phyloP scores from a whole-genome alignment of 2,113 vertebrate genomes.

The Oreotrochilus melanogaster region DNA sequence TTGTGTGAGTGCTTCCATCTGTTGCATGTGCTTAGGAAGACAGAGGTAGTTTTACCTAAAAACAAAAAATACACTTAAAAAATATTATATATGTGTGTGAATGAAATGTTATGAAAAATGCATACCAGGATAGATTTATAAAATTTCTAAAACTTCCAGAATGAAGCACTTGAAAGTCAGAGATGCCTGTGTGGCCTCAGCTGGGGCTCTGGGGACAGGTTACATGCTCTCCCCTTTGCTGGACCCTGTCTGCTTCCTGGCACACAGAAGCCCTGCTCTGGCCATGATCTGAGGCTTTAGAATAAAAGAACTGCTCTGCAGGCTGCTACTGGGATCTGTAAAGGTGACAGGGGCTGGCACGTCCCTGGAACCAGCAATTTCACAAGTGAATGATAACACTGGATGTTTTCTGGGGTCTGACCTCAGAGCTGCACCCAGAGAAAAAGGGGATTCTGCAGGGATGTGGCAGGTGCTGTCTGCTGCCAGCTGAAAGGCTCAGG shows the following conservation, averaged over 20 bases:
- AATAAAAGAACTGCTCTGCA: neutral
- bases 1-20: neutral
- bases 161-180: neutral
- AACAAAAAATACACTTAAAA: neutral
- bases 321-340: neutral
- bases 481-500: neutral
- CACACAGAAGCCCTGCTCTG: neutral
- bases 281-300: neutral
- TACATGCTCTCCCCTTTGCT: neutral
- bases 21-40: neutral
- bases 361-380: neutral
- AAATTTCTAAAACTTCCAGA: neutral
- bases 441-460: neutral
- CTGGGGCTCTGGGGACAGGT: neutral
- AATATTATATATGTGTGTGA: too few species aligned
- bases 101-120: neutral
- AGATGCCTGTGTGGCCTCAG: neutral
- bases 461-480: neutral
- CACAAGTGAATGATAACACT: rapidly evolving
- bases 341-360: neutral
- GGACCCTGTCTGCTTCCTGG: neutral
- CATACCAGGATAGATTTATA: neutral
- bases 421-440: neutral
- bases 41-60: neutral
- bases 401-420: neutral